Conservation (phyloP, 1,140 invertebrate species). For the Galleria mellonella region DNA sequence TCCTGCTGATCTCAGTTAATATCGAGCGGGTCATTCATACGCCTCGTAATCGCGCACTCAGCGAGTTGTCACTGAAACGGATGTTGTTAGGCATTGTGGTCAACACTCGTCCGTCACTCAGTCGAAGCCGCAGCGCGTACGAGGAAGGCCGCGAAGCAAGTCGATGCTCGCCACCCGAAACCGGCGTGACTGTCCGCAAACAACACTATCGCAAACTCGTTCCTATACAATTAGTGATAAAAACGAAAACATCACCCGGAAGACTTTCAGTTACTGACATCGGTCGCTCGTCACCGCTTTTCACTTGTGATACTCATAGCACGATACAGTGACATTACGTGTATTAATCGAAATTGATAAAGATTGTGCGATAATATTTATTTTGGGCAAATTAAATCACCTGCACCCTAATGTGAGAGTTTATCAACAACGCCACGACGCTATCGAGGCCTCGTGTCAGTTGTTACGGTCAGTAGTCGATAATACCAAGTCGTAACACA, state of each 20-base stretch:
- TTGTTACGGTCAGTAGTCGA: conserved; percentile 21
- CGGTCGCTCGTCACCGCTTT: conserved; percentile 14
- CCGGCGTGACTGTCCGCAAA: conserved; percentile 25
- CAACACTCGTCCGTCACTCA: conserved; percentile 29
- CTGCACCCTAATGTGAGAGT: conserved; percentile 33
- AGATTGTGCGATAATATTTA: conserved; percentile 11
- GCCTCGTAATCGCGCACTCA: conserved; percentile 22
- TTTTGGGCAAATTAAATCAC: conserved; percentile 27
- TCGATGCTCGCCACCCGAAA: conserved; percentile 11
- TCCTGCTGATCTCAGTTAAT: conserved; percentile 12
- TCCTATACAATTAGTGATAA: conserved; percentile 23
- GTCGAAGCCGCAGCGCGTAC: background rate
- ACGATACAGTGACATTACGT: conserved; percentile 5
- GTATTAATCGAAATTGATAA: conserved; percentile 15
- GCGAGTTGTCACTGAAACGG: conserved; percentile 33
- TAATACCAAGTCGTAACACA: conserved; percentile 27
- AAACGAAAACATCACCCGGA: conserved; percentile 37
- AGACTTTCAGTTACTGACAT: conserved; percentile 9
- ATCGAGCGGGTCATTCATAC: conserved; percentile 29
- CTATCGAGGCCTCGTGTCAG: conserved; percentile 9
- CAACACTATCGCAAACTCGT: conserved; percentile 22
- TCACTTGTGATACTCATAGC: conserved; percentile 21
- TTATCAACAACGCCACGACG: conserved; percentile 11
- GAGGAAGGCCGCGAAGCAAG: too few relatives aligned
- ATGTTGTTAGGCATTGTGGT: conserved; percentile 23